These are phyloP conservation scores for Phengaris arion DNA, from an alignment of 2,888 invertebrate species.

Conservation along the genomic window DNA sequence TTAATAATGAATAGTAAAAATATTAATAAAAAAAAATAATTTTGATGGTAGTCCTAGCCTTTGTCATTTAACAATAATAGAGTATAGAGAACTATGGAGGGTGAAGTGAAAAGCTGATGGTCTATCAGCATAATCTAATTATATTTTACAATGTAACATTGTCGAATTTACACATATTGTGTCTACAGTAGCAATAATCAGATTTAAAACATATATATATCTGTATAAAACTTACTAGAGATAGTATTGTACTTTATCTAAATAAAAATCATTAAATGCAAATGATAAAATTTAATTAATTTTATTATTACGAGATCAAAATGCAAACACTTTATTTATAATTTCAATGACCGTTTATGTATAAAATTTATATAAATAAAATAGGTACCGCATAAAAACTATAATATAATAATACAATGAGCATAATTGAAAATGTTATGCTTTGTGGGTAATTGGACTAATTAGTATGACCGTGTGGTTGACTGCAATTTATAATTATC, in stretches of 20 bases:
- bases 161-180: not conserved
- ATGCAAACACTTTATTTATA: not conserved
- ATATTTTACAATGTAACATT: slow-evolving; percentile 4
- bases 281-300: not conserved
- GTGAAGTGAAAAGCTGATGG: not conserved
- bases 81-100: slow-evolving; percentile 5
- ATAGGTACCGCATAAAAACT: too few relatives aligned
- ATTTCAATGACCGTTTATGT: not conserved
- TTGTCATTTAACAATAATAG: slow-evolving; percentile 3
- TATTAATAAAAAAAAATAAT: not conserved
- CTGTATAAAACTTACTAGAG: not conserved
- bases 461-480: too few relatives aligned
- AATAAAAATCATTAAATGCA: not conserved
- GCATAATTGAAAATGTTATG: too few relatives aligned
- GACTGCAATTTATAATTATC: too few relatives aligned
- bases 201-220: not conserved
- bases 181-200: not conserved
- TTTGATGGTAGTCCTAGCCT: not conserved
- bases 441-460: too few relatives aligned
- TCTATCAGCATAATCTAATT: slow-evolving; percentile 25
- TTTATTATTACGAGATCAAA: not conserved
- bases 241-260: not conserved
- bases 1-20: not conserved
- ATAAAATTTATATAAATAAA: not conserved
- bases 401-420: too few relatives aligned